Evolutionary conservation across 2,113 vertebrate species (phyloP), one percentile per base, ranked within the genome.

Genomic region (Ranitomeya variabilis): DNA sequence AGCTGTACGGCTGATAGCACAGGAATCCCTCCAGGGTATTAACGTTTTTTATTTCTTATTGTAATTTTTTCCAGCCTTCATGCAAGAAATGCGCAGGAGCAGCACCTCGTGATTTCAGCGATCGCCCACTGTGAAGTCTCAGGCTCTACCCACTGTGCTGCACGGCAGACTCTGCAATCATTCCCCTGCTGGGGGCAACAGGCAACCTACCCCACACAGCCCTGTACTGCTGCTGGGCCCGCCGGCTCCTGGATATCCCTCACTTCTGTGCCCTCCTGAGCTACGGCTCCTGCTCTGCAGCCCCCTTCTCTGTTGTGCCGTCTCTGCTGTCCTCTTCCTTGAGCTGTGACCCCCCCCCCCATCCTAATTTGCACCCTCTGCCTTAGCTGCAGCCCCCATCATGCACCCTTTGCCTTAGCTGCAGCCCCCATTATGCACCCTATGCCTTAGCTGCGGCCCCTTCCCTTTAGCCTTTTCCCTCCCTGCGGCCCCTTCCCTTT

Each of bases 1-100:
- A 31, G 26, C 26, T 31, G 26, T 31, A 31, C 26, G 26, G 26
- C 26, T 1, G 26, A 31, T 31, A 31, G 26, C 26, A 31, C 26
- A 31, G 26, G 26, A 31, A 31, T 31, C 26, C 26, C 26, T 31
- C 26, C 26, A 31, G 26, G 26, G 1, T 31, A 31, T 31, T 31
- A 31, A 31, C 26, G 26, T 2, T 31, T 31, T 31, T 31, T 31
- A 31, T 31, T 31, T 31, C 26, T 31, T 31, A 31, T 31, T 31
- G 26, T 31, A 31, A 31, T 62, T 76, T 10, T 64, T 60, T 14
- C 52, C 93, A 98, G 97, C 96, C 77, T 97, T 97, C 90, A 91
- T 97, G 91, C 95, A 96, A 91, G 96, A 97, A 94, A 93, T 98
- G 92, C 96, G 96, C 91, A 97, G 96, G 90, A 94, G 95, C 93